These are phyloP conservation scores for Charanyca ferruginea DNA, from an alignment of 2,888 invertebrate genomes.

Conservation along the genomic window DNA sequence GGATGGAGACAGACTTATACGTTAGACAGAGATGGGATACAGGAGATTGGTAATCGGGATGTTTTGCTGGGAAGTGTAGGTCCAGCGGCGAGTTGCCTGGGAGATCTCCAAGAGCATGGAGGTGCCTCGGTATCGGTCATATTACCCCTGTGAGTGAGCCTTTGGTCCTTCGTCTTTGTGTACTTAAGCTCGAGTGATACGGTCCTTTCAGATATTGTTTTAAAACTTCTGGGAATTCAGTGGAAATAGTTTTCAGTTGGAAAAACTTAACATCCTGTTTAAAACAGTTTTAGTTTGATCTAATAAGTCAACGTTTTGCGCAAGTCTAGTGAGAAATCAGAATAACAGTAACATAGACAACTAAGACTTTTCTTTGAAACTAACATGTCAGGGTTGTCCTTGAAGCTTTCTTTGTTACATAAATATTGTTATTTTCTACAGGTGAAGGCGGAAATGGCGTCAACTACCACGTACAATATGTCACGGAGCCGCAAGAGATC, in stretches of 20 bases:
- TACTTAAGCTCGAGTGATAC: conserved; percentile 19
- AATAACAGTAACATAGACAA: neutral
- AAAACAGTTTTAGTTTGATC: neutral
- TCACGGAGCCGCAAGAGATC: conserved; percentile 92
- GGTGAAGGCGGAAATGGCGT: conserved; percentile 92
- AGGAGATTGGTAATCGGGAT: conserved; percentile 63
- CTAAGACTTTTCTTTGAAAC: neutral
- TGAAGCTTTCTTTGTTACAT: conserved; percentile 19
- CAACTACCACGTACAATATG: conserved; percentile 95
- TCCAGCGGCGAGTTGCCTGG: conserved; percentile 86
- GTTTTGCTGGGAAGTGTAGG: conserved; percentile 73
- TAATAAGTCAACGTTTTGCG: neutral
- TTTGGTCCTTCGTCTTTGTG: conserved; percentile 46
- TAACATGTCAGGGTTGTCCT: neutral
- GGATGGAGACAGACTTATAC: conserved; percentile 64
- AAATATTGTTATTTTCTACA: conserved; percentile 74
- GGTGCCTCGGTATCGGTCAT: conserved; percentile 89
- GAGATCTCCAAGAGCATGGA: conserved; percentile 88
- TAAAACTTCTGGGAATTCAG: neutral
- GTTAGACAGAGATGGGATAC: conserved; percentile 57
- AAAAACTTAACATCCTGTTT: neutral
- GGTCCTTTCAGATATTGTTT: conserved; percentile 29
- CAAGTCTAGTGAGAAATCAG: neutral
- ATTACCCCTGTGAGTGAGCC: conserved; percentile 87
- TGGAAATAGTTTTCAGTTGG: conserved; percentile 10